Evolutionary conservation across 2,888 invertebrate genomes (phyloP).

Genomic region (Papilio elwesi): DNA sequence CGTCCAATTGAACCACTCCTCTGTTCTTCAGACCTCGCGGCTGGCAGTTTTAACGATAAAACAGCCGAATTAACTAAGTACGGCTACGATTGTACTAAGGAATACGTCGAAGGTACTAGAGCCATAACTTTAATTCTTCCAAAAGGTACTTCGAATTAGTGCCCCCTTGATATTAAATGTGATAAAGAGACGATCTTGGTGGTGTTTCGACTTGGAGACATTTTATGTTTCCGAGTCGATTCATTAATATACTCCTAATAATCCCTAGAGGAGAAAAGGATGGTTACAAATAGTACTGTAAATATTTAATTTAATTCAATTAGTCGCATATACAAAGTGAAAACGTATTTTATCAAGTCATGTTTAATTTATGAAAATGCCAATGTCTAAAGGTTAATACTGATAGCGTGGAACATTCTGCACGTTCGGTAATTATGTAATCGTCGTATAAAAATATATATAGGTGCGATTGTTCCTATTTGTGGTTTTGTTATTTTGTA

Average conservation of each 20-base stretch:
- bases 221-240: no score
- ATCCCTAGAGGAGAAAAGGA: no score
- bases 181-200: no score
- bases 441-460: not conserved
- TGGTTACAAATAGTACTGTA: no score
- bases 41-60: not conserved
- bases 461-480: not conserved
- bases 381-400: not conserved
- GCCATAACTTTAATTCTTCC: no score
- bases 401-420: constrained; percentile 5
- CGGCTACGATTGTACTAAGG: not conserved
- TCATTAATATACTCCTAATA: no score
- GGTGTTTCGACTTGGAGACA: no score
- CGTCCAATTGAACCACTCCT: constrained; percentile 68
- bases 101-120: no score
- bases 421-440: not conserved
- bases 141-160: no score
- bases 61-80: not conserved
- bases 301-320: not conserved
- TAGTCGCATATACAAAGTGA: not conserved
- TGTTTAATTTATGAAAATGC: constrained; percentile 12
- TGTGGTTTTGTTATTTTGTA: not conserved
- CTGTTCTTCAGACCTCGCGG: constrained; percentile 58
- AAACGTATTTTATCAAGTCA: not conserved
- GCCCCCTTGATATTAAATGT: no score